Evolutionary conservation across 2,797 vertebrate species (phyloP), one percentile per base, ranked within the genome.

Genomic region (Paratrypauchen microcephalus): DNA sequence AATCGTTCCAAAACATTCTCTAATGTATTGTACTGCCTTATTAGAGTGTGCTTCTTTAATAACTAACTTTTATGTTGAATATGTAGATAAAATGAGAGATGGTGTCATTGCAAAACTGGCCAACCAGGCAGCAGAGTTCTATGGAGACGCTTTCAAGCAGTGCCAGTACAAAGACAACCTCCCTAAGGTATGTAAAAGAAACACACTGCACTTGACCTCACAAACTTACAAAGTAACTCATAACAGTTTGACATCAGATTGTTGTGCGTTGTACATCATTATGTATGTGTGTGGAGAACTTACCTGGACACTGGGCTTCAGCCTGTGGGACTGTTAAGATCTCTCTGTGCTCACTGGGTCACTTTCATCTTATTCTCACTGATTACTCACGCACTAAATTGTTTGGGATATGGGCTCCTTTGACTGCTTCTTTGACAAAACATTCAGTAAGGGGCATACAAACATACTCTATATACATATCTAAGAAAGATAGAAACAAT

Each of bases 111-210:
- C 97, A 28, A 99, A 98, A 84, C 86, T 99, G 84, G 97, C 97
- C 79, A 99, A 98, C 86, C 98, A 99, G 88, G 95, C 97, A 62
- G 97, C 97, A 65, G 97, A 99, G 90, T 99, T 95, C 89, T 99
- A 96, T 30, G 95, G 97, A 2, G 98, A 99, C 62, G 97, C 97
- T 78, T 97, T 97, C 88, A 99, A 99, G 82, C 97, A 99, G 74
- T 99, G 97, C 76, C 98, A 99, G 66, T 98, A 97, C 90, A 99
- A 98, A 92, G 97, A 99, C 78, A 97, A 96, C 78, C 94, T 99
- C 28, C 97, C 98, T 66, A 99, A 99, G 96, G 97, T 99, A 93
- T 89, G 95, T 92, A 67, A 23, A 74, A 54, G 36, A 64, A 62
- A 30, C 26, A 6, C 19, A 52, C 19, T 56, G 39, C 55, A 69